Conservation (phyloP, 2,797 vertebrate genomes). For the Anisognathus igniventris region DNA sequence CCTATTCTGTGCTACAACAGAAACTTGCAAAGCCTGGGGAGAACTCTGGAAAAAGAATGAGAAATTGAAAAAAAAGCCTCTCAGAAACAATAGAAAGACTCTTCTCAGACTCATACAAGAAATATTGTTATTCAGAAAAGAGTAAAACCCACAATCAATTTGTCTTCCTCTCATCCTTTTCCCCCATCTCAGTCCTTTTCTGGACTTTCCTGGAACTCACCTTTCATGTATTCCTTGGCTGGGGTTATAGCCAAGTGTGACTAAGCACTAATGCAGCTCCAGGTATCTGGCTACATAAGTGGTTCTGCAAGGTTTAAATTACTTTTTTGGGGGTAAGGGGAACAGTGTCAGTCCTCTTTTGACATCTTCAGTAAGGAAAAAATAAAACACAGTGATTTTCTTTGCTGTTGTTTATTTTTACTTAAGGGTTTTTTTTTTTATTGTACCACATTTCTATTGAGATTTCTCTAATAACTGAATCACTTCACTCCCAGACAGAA, state of each 20-base stretch:
- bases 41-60: not conserved
- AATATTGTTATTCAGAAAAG: not conserved
- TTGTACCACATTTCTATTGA: not conserved
- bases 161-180: not conserved
- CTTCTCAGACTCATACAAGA: not conserved
- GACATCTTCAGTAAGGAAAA: not conserved
- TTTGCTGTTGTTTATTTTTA: not conserved
- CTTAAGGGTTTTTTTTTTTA: not conserved
- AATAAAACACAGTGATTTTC: not conserved
- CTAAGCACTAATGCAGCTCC: not conserved
- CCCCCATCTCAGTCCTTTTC: not conserved
- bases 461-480: not conserved
- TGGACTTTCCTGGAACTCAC: not conserved
- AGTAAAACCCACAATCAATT: not conserved
- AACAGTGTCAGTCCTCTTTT: not conserved
- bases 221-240: not conserved
- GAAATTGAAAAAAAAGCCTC: not conserved
- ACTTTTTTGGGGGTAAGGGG: accelerated
- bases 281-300: not conserved
- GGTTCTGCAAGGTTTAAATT: not conserved
- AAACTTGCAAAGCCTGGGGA: not conserved
- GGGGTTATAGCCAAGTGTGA: not conserved
- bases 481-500: not conserved
- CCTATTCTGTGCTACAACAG: not conserved
- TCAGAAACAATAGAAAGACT: conserved; percentile 4